phyloP scores from a whole-genome alignment of 1,140 invertebrate species.

The Paramacrobiotus metropolitanus region DNA sequence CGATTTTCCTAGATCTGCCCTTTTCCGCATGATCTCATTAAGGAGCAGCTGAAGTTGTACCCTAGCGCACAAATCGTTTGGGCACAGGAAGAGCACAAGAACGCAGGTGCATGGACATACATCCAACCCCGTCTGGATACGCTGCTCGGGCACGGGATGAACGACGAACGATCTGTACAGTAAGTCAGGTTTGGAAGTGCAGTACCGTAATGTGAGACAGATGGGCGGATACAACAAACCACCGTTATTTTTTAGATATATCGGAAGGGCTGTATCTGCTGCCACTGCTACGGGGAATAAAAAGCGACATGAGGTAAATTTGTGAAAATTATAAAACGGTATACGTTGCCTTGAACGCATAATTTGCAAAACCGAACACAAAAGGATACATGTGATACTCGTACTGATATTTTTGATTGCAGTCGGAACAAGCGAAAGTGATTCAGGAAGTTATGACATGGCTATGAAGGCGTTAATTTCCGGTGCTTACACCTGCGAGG shows the following conservation, averaged over 20 bases:
- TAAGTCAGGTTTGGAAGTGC: not conserved
- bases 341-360: too few species aligned
- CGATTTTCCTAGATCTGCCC: conserved; percentile 58
- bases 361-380: too few species aligned
- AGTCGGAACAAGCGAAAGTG: too few species aligned
- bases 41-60: conserved; percentile 68
- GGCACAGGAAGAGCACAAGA: conserved; percentile 97
- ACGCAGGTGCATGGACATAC: conserved; percentile 82
- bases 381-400: too few species aligned
- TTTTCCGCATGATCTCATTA: conserved; percentile 89
- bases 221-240: conserved; percentile 28
- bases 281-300: conserved; percentile 92
- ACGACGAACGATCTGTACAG: not conserved
- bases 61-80: conserved; percentile 67
- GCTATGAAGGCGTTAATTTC: too few species aligned
- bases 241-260: conserved; percentile 41
- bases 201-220: not conserved
- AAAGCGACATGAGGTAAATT: conserved; percentile 70
- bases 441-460: too few species aligned
- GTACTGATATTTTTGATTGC: too few species aligned
- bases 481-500: too few species aligned
- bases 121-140: conserved; percentile 66
- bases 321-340: too few species aligned
- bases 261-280: conserved; percentile 58
- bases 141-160: not conserved